These are phyloP conservation scores for Hecatera dysodea DNA, from an alignment of 2,888 invertebrate genomes.

Conservation along the genomic window DNA sequence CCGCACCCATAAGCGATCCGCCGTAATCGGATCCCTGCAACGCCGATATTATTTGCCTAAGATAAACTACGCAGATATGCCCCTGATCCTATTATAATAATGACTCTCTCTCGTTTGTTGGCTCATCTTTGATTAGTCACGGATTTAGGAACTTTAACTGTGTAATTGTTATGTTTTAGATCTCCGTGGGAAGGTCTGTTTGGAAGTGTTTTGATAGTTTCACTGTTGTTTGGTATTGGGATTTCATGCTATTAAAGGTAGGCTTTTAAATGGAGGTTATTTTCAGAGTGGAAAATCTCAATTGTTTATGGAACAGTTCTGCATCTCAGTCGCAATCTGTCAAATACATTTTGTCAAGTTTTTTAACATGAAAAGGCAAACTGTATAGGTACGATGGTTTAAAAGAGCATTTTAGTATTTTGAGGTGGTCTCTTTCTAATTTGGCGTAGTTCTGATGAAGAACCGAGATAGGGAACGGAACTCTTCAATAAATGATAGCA, in stretches of 20 bases:
- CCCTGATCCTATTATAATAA: slow-evolving; percentile 66
- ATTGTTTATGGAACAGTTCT: too few species aligned
- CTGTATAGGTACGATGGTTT: too few species aligned
- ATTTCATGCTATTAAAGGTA: not conserved
- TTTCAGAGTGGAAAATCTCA: too few species aligned
- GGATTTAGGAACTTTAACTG: slow-evolving; percentile 44
- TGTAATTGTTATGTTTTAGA: slow-evolving; percentile 35
- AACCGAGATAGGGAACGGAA: too few species aligned
- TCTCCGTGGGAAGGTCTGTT: slow-evolving; percentile 36
- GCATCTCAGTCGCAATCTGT: too few species aligned
- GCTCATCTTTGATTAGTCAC: slow-evolving; percentile 52
- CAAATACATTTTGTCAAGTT: too few species aligned
- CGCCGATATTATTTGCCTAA: slow-evolving; percentile 71
- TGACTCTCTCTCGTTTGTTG: slow-evolving; percentile 55
- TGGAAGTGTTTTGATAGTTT: slow-evolving; percentile 3
- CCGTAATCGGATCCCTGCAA: slow-evolving; percentile 73
- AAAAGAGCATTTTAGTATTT: too few species aligned
- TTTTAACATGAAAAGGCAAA: too few species aligned
- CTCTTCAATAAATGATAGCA: too few species aligned
- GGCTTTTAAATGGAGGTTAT: too few species aligned
- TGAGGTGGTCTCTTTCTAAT: too few species aligned
- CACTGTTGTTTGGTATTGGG: not conserved
- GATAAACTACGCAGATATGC: slow-evolving; percentile 68
- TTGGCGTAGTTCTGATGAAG: too few species aligned
- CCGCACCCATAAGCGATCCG: slow-evolving; percentile 47